A percentile compares a stretch with the other conserved stretches of the same genome.
These are phyloP conservation scores for Takifugu bimaculatus DNA, from an alignment of 2,113 vertebrate species.

Conservation along the genomic window DNA sequence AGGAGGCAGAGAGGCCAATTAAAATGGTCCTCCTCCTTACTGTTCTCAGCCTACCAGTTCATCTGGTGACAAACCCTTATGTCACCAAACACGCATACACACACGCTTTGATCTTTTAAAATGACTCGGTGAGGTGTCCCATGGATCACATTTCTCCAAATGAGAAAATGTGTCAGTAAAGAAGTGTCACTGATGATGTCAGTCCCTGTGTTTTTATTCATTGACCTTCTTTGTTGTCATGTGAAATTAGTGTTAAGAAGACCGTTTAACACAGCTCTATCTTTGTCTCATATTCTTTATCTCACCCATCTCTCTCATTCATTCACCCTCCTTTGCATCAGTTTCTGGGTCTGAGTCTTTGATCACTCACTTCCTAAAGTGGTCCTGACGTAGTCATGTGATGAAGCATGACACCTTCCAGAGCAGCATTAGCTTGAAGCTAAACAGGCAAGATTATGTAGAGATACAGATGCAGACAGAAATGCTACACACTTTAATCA, in stretches of 20 bases:
- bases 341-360: constrained; percentile 36
- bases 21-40: constrained; percentile 67
- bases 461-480: too few relatives aligned
- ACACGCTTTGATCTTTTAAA: constrained; percentile 55
- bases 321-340: constrained; percentile 17
- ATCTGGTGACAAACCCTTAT: constrained; percentile 64
- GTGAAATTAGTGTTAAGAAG: constrained; percentile 32
- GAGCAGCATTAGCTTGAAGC: too few relatives aligned
- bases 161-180: constrained; percentile 67
- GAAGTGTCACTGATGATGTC: constrained; percentile 51
- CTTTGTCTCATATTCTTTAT: constrained; percentile 27
- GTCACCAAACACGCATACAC: constrained; percentile 11
- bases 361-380: constrained; percentile 52
- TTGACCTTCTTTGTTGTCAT: constrained; percentile 16
- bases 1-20: constrained; percentile 58
- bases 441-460: too few relatives aligned
- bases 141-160: constrained; percentile 65
- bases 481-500: too few relatives aligned
- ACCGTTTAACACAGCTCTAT: constrained; percentile 17
- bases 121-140: constrained; percentile 64
- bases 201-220: constrained; percentile 41
- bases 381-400: constrained; percentile 13
- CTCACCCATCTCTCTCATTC: constrained; percentile 20
- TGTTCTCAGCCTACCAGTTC: constrained; percentile 69
- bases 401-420: too few relatives aligned